phyloP scores from a whole-genome alignment of 2,888 invertebrate species.

The Hoplodrina ambigua region DNA sequence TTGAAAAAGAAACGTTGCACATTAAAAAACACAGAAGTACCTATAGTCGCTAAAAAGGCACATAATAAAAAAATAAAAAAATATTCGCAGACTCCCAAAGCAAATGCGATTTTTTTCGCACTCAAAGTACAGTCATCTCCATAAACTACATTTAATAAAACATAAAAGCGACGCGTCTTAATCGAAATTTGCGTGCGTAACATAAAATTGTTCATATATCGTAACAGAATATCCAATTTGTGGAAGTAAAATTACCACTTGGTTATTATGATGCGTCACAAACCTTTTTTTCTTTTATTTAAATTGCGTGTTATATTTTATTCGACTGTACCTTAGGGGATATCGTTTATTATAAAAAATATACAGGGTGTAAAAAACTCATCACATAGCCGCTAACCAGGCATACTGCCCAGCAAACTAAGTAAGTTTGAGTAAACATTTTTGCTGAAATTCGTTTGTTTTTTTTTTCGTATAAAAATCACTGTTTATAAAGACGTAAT shows the following conservation, averaged over 20 bases:
- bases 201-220: slow-evolving; percentile 65
- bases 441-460: too few relatives aligned
- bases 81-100: slow-evolving; percentile 9
- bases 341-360: not conserved
- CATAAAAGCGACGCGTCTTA: slow-evolving; percentile 50
- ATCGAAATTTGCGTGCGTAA: slow-evolving; percentile 58
- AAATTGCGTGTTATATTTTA: slow-evolving; percentile 3
- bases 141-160: slow-evolving; percentile 55
- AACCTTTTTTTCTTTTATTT: slow-evolving; percentile 13
- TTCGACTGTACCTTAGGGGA: slow-evolving; percentile 4
- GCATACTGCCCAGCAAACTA: too few relatives aligned
- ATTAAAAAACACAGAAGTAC: not conserved
- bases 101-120: slow-evolving; percentile 19
- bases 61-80: slow-evolving; percentile 1
- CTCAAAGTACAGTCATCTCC: slow-evolving; percentile 27
- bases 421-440: too few relatives aligned
- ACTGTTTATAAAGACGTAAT: too few relatives aligned
- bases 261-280: slow-evolving; percentile 48
- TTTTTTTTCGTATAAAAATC: too few relatives aligned
- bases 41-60: not conserved
- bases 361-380: too few relatives aligned
- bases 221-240: slow-evolving; percentile 70
- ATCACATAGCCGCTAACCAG: too few relatives aligned
- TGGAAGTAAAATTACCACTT: slow-evolving; percentile 72
- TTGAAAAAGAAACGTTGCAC: not conserved